Percentiles rank a stretch among this genome's conserved stretches.
These are phyloP conservation scores for Scaptomyza pallida DNA, from an alignment of 1,140 invertebrate species.

Conservation along the genomic window DNA sequence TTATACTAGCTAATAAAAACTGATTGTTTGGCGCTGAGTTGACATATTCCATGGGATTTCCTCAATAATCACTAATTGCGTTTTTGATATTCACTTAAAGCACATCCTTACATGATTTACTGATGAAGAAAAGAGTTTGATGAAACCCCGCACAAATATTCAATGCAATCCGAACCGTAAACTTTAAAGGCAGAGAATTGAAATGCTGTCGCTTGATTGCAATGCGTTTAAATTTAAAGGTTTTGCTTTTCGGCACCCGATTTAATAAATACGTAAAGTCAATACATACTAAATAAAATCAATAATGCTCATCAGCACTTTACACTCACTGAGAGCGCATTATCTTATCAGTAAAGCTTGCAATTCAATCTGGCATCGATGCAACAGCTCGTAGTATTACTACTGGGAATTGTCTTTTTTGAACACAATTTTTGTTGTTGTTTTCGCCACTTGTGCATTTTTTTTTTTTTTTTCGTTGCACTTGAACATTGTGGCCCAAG, in stretches of 20 bases:
- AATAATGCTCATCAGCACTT: slow-evolving; percentile 48
- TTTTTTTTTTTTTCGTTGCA: too few species aligned
- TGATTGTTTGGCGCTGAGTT: slow-evolving; percentile 7
- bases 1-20: slow-evolving; percentile 35
- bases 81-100: neutral
- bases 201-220: slow-evolving; percentile 43
- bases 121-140: slow-evolving; percentile 12
- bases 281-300: slow-evolving; percentile 52
- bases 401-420: slow-evolving; percentile 28
- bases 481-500: slow-evolving; percentile 62
- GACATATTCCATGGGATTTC: neutral
- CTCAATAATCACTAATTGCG: neutral
- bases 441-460: slow-evolving; percentile 57
- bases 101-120: slow-evolving; percentile 38
- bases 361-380: slow-evolving; percentile 49
- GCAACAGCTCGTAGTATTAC: slow-evolving; percentile 4
- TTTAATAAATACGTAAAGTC: slow-evolving; percentile 24
- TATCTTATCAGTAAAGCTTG: slow-evolving; percentile 69
- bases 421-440: slow-evolving; percentile 39
- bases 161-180: slow-evolving; percentile 3
- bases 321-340: slow-evolving; percentile 38
- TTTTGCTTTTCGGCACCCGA: slow-evolving; percentile 35
- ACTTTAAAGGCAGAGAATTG: slow-evolving; percentile 36
- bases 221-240: slow-evolving; percentile 67
- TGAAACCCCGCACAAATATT: neutral